Conservation (phyloP, 2,797 vertebrate genomes). For the Chelon labrosus region DNA sequence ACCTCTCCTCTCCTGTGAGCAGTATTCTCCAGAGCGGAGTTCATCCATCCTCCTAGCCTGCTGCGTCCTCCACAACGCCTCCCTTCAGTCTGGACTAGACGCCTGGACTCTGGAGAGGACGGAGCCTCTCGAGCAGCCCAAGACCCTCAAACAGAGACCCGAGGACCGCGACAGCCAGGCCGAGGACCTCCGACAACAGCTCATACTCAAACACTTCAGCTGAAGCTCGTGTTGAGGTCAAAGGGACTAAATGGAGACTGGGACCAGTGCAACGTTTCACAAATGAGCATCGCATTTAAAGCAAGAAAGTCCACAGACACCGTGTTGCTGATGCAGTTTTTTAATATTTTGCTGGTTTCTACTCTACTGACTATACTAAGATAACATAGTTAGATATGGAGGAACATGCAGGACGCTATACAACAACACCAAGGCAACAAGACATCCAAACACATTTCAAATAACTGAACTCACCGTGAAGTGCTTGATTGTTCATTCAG, state of each 20-base stretch:
- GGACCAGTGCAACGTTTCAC: neutral
- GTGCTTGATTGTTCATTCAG: constrained; percentile 41
- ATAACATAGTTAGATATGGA: constrained; percentile 75
- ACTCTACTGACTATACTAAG: constrained; percentile 83
- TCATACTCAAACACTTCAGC: constrained; percentile 92
- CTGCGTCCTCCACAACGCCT: constrained; percentile 96
- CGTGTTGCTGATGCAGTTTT: constrained; percentile 83
- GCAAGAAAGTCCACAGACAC: constrained; percentile 50
- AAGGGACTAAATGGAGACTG: neutral
- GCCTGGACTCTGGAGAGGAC: constrained; percentile 90
- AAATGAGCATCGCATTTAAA: constrained; percentile 13
- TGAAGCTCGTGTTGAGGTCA: constrained; percentile 54
- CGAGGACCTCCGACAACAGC: constrained; percentile 87
- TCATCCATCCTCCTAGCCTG: constrained; percentile 95
- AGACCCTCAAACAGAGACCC: constrained; percentile 85
- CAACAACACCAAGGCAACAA: constrained; percentile 64
- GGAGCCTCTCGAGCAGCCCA: constrained; percentile 87
- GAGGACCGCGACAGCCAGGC: constrained; percentile 91
- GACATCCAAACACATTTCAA: constrained; percentile 58
- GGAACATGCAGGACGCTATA: constrained; percentile 78
- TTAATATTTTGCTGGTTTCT: constrained; percentile 85
- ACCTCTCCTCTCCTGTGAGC: constrained; percentile 24
- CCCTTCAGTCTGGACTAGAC: constrained; percentile 92
- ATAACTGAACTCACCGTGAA: constrained; percentile 14
- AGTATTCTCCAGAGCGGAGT: constrained; percentile 97